Base-by-base conservation (phyloP, 1,140 invertebrate genomes). In the Ericerus pela region DNA sequence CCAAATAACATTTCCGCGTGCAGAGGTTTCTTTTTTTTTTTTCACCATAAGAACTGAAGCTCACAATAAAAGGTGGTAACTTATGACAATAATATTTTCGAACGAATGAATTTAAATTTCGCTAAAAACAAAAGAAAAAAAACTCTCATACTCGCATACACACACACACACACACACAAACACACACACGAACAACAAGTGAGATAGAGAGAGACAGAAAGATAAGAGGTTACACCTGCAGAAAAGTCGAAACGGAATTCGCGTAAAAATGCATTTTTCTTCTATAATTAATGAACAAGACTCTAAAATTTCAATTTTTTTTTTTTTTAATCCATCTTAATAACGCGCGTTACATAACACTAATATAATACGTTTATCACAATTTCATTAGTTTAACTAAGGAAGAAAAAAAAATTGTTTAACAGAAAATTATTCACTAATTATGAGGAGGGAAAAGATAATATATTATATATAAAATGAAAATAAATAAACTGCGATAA, bases 401-500 rank as follows among this genome's bases (percentile, higher is more conserved):
- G 20, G 41, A 47, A 22, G 22, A 24, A 47, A 47, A n/a, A n/a
- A n/a, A n/a, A n/a, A n/a, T n/a, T n/a, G n/a, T n/a, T n/a, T n/a
- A n/a, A n/a, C n/a, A n/a, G n/a, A n/a, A n/a, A 24, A 47, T 18
- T 47, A 47, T 47, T 47, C 41, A 47, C 41, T 47, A 47, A 47
- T 47, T 24, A 47, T 47, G 41, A 24, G 41, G 26, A n/a, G n/a
- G n/a, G n/a, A n/a, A n/a, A n/a, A n/a, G n/a, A n/a, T n/a, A n/a
- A n/a, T n/a, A n/a, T n/a, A n/a, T n/a, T n/a, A 24, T 47, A 47
- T 16, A 47, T 47, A 47, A 47, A 47, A 47, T 47, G 41, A 47
- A 47, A 47, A 47, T 33, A 33, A 33, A 33, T 47, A 47, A 47
- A 47, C 41, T 47, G 41, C 41, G 41, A 47, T 47, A 47, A 47